Base-by-base conservation (phyloP, 92 coral and sea anemone species). In the Anthopleura xanthogrammica region DNA sequence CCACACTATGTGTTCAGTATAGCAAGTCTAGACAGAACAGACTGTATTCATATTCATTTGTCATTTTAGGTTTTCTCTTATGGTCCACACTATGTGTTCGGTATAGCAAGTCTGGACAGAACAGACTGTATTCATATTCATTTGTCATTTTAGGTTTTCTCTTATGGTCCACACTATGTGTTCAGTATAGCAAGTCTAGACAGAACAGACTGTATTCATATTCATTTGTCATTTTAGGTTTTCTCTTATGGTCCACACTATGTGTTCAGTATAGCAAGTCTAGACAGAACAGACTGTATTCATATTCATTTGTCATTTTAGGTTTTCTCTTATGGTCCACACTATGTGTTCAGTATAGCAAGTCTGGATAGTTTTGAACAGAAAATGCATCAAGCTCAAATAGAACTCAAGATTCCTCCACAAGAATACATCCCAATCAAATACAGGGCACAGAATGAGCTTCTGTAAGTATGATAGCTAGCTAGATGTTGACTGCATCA, bases 341-440 rank as follows among this genome's bases (percentile, higher is more conserved):
- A 96, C 87, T 96, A 90, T 87, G 90, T 89, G 60, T 91, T 96
- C 81, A 91, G 96, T 79, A 93, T 96, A 58, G 95, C 98, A 52
- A 96, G 98, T 72, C 90, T 95, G 72, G 97, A 94, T 55, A 96
- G 91, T 83, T 96, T 96, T 88, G 99, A 96, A 86, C 93, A 94
- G 77, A 96, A 96, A 86, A 90, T 96, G 93, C 89, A 88, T 41
- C 82, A 88, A 70, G 99, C 96, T 52, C 98, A 96, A 83, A 83
- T 86, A 48, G 98, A 96, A 50, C 93, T 96, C 19, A 92, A 86
- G 75, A 90, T 96, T 29, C 86, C 92, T 14, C 90, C 99, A 22
- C 90, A 90, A 40, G 98, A 94, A 74, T 94, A 76, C 58, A 80
- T 96, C 41, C 99, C 99, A 39, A 85, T 96, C 20, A 93, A 91